Base-by-base conservation (phyloP, 2,113 vertebrate genomes). In the Chrysochloris asiatica region DNA sequence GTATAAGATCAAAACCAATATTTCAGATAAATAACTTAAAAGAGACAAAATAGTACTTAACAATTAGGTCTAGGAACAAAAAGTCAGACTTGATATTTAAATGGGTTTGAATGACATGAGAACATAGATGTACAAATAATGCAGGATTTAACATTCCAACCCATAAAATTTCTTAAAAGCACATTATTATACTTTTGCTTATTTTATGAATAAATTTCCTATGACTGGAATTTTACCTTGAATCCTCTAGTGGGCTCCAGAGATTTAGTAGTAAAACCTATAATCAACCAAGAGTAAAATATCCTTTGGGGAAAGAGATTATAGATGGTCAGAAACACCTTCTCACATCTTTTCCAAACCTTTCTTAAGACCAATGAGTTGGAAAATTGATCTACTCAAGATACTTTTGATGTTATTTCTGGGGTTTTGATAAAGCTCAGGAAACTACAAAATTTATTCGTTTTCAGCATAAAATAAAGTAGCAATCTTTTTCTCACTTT, bases 121-220 rank as follows among this genome's bases (percentile, higher is more conserved):
- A 88, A 73, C 3, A 3, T n/a, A 88, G 22, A 48, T 72, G 16
- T 83, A 80, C 93, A 84, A 89, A 83, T 80, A 93, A 50, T 14
- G 9, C 9, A 90, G 59, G 24, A 77, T 1, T 61, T 81, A 0
- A 0, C 43, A 56, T 84, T 80, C 10, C 1, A 87, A 30, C 30
- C 54, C 16, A 26, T 22, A 33, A 12, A 8, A 12, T 38, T 77
- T 12, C 30, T 83, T 12, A 80, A 79, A 47, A n/a, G n/a, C n/a
- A n/a, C n/a, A n/a, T n/a, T n/a, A n/a, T n/a, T n/a, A n/a, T n/a
- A n/a, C n/a, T n/a, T n/a, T n/a, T n/a, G n/a, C n/a, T n/a, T n/a
- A n/a, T n/a, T n/a, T n/a, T n/a, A n/a, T n/a, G 52, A 30, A 24
- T 69, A 89, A 86, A 17, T 65, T 90, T 93, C 30, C 12, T 19